A percentile compares a stretch with the other conserved stretches of the same genome.
These are phyloP conservation scores for Sphyrna mokarran DNA, from an alignment of 2,113 vertebrate genomes.

Conservation along the genomic window DNA sequence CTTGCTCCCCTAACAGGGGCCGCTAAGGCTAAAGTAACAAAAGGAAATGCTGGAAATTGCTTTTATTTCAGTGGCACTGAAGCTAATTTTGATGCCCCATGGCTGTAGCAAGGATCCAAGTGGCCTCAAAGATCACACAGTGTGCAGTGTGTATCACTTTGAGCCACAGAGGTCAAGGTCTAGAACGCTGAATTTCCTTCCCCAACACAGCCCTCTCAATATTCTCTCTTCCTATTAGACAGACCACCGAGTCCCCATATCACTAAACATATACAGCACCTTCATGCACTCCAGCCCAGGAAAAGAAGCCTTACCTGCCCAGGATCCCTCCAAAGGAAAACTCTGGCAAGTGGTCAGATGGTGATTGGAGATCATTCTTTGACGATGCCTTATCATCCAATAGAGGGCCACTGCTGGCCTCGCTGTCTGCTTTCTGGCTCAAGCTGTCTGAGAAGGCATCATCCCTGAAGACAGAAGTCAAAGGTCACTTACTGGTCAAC, in stretches of 20 bases:
- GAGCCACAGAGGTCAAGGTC: neutral
- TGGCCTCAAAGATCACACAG: neutral
- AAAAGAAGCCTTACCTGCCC: slow-evolving; percentile 69
- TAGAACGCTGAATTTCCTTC: neutral
- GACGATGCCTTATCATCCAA: slow-evolving; percentile 89
- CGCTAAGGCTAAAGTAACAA: too few species aligned
- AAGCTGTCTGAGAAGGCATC: slow-evolving; percentile 95
- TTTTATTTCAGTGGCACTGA: neutral
- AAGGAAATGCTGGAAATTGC: too few species aligned
- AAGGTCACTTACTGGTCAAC: neutral
- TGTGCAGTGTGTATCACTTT: too few species aligned
- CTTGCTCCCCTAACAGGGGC: neutral
- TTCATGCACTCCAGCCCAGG: neutral
- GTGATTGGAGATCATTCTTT: slow-evolving; percentile 88
- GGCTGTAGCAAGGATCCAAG: neutral
- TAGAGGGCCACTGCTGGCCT: slow-evolving; percentile 90
- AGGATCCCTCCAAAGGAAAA: slow-evolving; percentile 82
- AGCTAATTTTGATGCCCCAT: neutral
- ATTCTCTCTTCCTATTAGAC: neutral
- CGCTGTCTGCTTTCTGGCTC: slow-evolving; percentile 95
- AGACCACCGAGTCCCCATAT: neutral
- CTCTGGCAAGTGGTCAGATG: slow-evolving; percentile 80
- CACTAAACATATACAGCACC: neutral
- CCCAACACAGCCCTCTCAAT: neutral
- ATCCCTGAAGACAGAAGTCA: slow-evolving; percentile 63